Percentiles rank a stretch among this genome's conserved stretches.
Conservation (phyloP, 2,113 vertebrate genomes). For the Anthoscopus minutus region DNA sequence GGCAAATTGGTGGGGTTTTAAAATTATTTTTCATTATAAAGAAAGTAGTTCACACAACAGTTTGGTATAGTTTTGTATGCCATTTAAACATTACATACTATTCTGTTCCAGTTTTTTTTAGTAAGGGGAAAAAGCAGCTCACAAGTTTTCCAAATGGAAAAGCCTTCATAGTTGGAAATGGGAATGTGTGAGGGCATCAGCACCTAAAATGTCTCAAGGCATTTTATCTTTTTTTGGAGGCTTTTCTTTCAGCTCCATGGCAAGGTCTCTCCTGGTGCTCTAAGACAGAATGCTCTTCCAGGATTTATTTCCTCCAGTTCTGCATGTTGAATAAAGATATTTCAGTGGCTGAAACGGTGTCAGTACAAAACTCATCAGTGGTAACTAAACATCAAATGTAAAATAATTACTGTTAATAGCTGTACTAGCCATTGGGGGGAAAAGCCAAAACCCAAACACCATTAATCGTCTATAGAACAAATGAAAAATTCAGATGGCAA, state of each 20-base stretch:
- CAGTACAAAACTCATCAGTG: neutral
- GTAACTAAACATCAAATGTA: neutral
- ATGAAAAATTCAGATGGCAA: neutral
- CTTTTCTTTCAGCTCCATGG: slow-evolving; percentile 37
- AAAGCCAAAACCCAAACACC: neutral
- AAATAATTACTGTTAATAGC: neutral
- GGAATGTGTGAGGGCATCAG: slow-evolving; percentile 34
- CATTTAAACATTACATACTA: neutral
- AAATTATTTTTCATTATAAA: neutral
- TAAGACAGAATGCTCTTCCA: slow-evolving; percentile 64
- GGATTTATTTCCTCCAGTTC: slow-evolving; percentile 22
- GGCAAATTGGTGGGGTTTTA: neutral
- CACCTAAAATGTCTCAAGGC: neutral
- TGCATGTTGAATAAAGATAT: slow-evolving; percentile 46
- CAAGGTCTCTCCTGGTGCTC: slow-evolving; percentile 54
- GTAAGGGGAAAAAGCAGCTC: neutral
- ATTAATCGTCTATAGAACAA: neutral
- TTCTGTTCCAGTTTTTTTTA: neutral
- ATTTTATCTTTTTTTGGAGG: neutral
- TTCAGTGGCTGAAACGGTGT: neutral
- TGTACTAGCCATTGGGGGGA: neutral
- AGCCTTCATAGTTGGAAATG: slow-evolving; percentile 50
- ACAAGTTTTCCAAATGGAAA: slow-evolving; percentile 22
- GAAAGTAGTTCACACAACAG: neutral
- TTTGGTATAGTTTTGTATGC: neutral